These are phyloP conservation scores for Capitulum mitella DNA, from an alignment of 2,888 invertebrate genomes.

Conservation along the genomic window DNA sequence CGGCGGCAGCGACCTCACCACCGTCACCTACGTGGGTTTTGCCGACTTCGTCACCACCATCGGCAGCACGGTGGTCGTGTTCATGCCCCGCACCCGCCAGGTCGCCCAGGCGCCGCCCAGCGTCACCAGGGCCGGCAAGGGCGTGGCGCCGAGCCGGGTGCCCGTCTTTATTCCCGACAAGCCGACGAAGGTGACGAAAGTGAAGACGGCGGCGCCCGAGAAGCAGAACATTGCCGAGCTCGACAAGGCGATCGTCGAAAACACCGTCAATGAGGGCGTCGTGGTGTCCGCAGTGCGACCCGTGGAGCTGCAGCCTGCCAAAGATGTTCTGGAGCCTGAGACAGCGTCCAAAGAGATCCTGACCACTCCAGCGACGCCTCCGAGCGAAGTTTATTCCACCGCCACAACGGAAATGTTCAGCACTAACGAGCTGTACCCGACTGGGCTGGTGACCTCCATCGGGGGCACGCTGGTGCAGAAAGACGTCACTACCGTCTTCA, in stretches of 20 bases:
- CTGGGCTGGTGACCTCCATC: slow-evolving; percentile 49
- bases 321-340: not conserved
- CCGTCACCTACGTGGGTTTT: slow-evolving; percentile 81
- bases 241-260: not conserved
- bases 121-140: not conserved
- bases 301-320: not conserved
- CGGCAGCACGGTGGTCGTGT: slow-evolving; percentile 85
- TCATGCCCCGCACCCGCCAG: slow-evolving; percentile 64
- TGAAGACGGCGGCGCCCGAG: not conserved
- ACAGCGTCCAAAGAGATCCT: too few species aligned
- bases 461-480: slow-evolving; percentile 48
- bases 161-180: not conserved
- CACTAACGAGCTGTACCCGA: slow-evolving; percentile 39
- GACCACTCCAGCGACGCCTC: too few species aligned
- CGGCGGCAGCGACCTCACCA: slow-evolving; percentile 45
- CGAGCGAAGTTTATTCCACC: too few species aligned
- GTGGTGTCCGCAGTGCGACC: not conserved
- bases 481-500: slow-evolving; percentile 51
- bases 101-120: not conserved
- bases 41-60: slow-evolving; percentile 88
- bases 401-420: slow-evolving; percentile 33
- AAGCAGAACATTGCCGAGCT: not conserved
- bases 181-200: not conserved
- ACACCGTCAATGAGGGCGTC: not conserved
- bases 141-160: not conserved